Percentiles rank a stretch among this genome's conserved stretches.
phyloP scores from a whole-genome alignment of 1,140 invertebrate genomes.

The Latrodectus geometricus region DNA sequence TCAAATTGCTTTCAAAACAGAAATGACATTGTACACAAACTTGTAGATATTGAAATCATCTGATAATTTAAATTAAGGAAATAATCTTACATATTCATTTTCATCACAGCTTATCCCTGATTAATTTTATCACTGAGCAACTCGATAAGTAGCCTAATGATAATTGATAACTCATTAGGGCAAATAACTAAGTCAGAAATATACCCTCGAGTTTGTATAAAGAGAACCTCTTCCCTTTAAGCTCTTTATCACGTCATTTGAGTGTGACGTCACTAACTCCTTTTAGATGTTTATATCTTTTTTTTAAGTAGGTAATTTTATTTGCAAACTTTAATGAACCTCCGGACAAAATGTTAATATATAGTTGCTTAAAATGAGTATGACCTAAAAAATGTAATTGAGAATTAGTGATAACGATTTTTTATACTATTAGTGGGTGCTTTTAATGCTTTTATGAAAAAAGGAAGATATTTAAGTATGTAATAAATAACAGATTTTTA shows the following conservation, averaged over 20 bases:
- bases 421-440: too few species aligned
- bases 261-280: background rate
- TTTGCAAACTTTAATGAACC: constrained; percentile 50
- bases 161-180: constrained; percentile 59
- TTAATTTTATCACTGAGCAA: constrained; percentile 53
- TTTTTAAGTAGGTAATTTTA: constrained; percentile 36
- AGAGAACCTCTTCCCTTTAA: background rate
- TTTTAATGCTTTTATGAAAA: too few species aligned
- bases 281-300: background rate
- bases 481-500: too few species aligned
- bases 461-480: too few species aligned
- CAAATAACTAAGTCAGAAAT: constrained; percentile 35
- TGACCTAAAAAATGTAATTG: too few species aligned
- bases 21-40: too few species aligned
- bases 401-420: too few species aligned
- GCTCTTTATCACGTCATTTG: background rate
- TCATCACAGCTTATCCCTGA: background rate
- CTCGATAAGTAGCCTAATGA: constrained; percentile 49
- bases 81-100: too few species aligned
- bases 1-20: too few species aligned
- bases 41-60: too few species aligned
- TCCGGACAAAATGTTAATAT: background rate
- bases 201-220: constrained; percentile 19
- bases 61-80: too few species aligned
- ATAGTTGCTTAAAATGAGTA: too few species aligned